Base-by-base conservation (phyloP, 1,140 invertebrate genomes). In the Parasteatoda tepidariorum region DNA sequence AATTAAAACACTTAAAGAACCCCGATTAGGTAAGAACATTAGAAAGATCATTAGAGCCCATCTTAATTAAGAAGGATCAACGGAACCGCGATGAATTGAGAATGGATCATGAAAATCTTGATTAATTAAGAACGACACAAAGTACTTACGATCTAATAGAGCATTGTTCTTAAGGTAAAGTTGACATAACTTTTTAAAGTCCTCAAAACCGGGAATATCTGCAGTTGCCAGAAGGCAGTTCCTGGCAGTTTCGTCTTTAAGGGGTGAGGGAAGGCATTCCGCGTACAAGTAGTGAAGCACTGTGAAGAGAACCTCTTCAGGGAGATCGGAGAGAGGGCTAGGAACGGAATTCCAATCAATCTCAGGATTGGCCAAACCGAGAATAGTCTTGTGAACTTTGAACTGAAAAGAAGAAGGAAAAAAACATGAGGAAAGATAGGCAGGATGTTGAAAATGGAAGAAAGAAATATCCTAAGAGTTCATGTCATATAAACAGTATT, bases 231-330 rank as follows among this genome's bases (percentile, higher is more conserved):
- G 89, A 15, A 93, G 90, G 54, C 92, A 91, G 70, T 90, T 89
- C 76, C 89, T 89, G 30, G 91, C 92, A 5, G 91, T 91, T 41
- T 90, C 88, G 86, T 92, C 91, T 26, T 90, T 88, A 62, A 93
- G 87, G 81, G 89, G 89, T 28, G 87, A 38, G 13, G 92, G 92
- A 85, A 93, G 87, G 84, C 92, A 92, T 86, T 93, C 92, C n/a
- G 91, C 90, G 86, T 93, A 93, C 11, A 93, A 86, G 87, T 91
- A 93, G 87, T 93, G 90, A 13, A 93, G 88, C 61, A 92, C 90
- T 15, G 91, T 91, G 26, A 89, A 89, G 11, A 93, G 85, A 22
- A 92, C 91, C 86, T 92, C 91, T 73, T 92, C 91, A 7, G 90
- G 90, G 38, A 93, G 84, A 41, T 90, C 89, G 73, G 87, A 86